Conservation (phyloP, 1,140 invertebrate genomes). For the Geopemphigus sp. region DNA sequence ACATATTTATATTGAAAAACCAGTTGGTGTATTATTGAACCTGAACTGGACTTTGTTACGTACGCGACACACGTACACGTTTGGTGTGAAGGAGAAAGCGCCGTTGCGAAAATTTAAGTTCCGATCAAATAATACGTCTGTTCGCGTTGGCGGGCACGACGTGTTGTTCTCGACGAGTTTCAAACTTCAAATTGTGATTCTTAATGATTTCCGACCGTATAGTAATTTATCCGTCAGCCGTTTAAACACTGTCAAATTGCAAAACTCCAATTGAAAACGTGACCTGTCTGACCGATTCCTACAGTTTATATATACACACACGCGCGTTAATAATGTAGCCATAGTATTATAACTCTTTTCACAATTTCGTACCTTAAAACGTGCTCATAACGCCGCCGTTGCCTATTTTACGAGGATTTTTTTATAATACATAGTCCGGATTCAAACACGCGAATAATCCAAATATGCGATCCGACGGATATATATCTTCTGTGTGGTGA, state of each 20-base stretch:
- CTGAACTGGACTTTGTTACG: not conserved
- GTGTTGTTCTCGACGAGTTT: not conserved
- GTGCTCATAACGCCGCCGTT: too few relatives aligned
- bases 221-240: not conserved
- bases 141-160: not conserved
- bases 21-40: not conserved
- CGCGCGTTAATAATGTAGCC: too few relatives aligned
- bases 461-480: too few relatives aligned
- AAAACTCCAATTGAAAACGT: conserved; percentile 40
- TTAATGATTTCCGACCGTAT: not conserved
- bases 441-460: too few relatives aligned
- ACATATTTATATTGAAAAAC: not conserved
- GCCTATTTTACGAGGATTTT: too few relatives aligned
- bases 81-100: not conserved
- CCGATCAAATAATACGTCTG: conserved; percentile 5
- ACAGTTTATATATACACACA: not conserved
- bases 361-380: too few relatives aligned
- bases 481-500: too few relatives aligned
- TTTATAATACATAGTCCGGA: too few relatives aligned
- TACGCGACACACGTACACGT: not conserved
- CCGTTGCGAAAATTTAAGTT: not conserved
- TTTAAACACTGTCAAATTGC: conserved; percentile 15
- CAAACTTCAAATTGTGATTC: not conserved
- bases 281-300: conserved; percentile 42
- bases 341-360: too few relatives aligned